Percentiles rank a stretch among this genome's conserved stretches.
Evolutionary conservation across 30 jellyfish, hydroid and myxozoan species (phyloP).

Genomic region (Turritopsis rubra): DNA sequence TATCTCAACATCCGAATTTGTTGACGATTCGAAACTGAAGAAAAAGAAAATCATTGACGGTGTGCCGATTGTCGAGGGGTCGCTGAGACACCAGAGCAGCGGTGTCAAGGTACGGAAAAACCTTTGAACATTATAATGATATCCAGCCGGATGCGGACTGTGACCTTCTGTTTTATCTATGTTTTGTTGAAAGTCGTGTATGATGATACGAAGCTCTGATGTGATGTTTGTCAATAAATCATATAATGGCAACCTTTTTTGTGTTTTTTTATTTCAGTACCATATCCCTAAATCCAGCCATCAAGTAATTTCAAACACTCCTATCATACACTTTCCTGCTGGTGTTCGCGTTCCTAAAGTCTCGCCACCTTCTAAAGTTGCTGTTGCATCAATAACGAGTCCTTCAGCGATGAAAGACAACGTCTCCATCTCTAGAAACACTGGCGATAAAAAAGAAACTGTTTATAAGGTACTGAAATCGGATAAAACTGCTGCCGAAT

Average conservation of each 20-base stretch:
- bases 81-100: not conserved
- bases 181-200: too few relatives aligned
- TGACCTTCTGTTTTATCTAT: too few relatives aligned
- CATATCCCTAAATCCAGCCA: conserved; percentile 25
- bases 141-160: too few relatives aligned
- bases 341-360: conserved; percentile 25
- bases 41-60: not conserved
- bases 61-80: not conserved
- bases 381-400: not conserved
- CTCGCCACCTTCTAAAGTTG: conserved; percentile 17
- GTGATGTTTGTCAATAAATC: too few relatives aligned
- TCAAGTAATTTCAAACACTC: not conserved
- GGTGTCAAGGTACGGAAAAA: conserved; percentile 2
- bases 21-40: conserved; percentile 9
- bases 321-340: conserved; percentile 37
- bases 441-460: not conserved
- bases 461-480: not conserved
- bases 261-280: not conserved
- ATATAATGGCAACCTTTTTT: not conserved
- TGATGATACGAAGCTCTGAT: too few relatives aligned
- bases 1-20: not conserved
- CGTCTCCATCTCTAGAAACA: not conserved
- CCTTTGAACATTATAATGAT: too few relatives aligned
- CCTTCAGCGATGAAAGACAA: not conserved
- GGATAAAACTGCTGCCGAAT: not conserved